phyloP scores from a whole-genome alignment of 2,888 invertebrate species.

The Drosophila rubida region DNA sequence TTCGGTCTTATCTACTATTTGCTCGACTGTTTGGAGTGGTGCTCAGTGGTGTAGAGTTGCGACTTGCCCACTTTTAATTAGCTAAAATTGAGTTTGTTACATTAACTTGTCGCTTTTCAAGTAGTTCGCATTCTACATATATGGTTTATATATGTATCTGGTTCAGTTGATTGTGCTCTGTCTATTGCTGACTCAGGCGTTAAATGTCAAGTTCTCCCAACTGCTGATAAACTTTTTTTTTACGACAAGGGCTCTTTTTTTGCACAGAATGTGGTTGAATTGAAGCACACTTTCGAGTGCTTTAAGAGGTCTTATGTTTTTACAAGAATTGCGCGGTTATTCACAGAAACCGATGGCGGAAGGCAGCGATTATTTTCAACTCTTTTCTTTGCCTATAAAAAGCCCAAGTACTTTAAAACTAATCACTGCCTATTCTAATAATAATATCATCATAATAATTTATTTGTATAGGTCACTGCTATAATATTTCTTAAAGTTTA shows the following conservation, averaged over 20 bases:
- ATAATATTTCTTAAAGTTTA: too few relatives aligned
- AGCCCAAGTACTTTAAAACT: too few relatives aligned
- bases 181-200: slow-evolving; percentile 15
- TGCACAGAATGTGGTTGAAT: slow-evolving; percentile 11
- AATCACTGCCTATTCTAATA: too few relatives aligned
- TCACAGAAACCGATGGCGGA: neutral
- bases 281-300: slow-evolving; percentile 6
- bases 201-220: slow-evolving; percentile 3
- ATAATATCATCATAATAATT: too few relatives aligned
- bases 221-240: slow-evolving; percentile 21
- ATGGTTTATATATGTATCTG: neutral
- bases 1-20: slow-evolving; percentile 41
- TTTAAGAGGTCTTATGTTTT: slow-evolving; percentile 15
- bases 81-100: slow-evolving; percentile 36
- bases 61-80: slow-evolving; percentile 40
- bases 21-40: slow-evolving; percentile 16
- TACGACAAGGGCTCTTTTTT: slow-evolving; percentile 22
- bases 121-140: neutral
- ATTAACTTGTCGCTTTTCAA: slow-evolving; percentile 26
- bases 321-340: neutral
- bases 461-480: too few relatives aligned
- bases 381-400: neutral
- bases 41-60: neutral
- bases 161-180: neutral
- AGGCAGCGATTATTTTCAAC: too few relatives aligned